Percentiles rank a stretch among this genome's conserved stretches.
Evolutionary conservation across 2,797 vertebrate species (phyloP).

Genomic region (Coreius guichenoti): DNA sequence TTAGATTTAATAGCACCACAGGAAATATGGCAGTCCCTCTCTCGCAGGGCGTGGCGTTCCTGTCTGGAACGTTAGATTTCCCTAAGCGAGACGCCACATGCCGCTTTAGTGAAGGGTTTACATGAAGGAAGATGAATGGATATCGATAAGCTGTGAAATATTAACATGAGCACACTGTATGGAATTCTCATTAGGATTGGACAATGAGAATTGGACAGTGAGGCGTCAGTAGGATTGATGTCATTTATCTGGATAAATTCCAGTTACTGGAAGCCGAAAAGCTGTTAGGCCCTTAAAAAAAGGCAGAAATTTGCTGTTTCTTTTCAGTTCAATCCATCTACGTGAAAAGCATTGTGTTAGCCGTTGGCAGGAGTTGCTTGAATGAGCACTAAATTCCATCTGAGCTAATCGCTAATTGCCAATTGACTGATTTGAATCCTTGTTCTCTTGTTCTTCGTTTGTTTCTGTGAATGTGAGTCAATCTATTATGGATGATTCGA

Average conservation of each 20-base stretch:
- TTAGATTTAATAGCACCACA: conserved; percentile 42
- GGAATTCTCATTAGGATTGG: conserved; percentile 43
- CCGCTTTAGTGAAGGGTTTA: conserved; percentile 41
- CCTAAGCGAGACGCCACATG: conserved; percentile 33
- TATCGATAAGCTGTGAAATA: conserved; percentile 50
- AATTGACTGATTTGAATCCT: conserved; percentile 49
- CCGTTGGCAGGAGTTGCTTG: conserved; percentile 21
- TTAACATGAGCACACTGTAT: conserved; percentile 37
- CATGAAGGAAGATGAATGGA: conserved; percentile 42
- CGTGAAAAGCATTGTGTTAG: conserved; percentile 33
- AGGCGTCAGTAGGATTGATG: conserved; percentile 42
- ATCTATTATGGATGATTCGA: background rate
- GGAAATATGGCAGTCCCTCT: conserved; percentile 51
- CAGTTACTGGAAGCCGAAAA: conserved; percentile 34
- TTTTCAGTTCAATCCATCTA: background rate
- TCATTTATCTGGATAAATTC: conserved; percentile 46
- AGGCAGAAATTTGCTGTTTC: conserved; percentile 3
- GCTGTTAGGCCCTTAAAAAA: conserved; percentile 17
- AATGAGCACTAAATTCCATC: conserved; percentile 41
- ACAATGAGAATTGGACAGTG: conserved; percentile 44
- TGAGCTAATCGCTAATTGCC: conserved; percentile 47
- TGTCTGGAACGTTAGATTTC: conserved; percentile 37
- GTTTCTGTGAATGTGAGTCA: conserved; percentile 18
- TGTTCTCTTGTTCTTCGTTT: conserved; percentile 32
- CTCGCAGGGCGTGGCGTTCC: conserved; percentile 9